Evolutionary conservation across 2,113 vertebrate species (phyloP), one percentile per base, ranked within the genome.

Genomic region (Dasypus novemcinctus): DNA sequence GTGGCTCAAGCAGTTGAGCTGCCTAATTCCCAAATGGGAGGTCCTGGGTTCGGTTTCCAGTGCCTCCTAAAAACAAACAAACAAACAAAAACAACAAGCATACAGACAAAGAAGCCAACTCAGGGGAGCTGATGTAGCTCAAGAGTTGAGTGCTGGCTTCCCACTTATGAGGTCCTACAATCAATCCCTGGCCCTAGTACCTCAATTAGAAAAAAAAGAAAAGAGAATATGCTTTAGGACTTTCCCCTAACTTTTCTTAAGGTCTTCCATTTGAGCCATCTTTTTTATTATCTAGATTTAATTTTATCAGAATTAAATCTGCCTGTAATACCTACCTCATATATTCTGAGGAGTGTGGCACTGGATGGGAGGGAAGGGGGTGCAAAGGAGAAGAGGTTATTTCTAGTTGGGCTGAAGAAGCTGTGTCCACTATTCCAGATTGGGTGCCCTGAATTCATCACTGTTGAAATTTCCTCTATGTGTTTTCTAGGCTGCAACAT

Each of bases 281-380:
- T 80, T 92, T 92, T 83, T 64, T 38, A 64, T 76, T 64, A 12
- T 89, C 63, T 93, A 43, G 59, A 74, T 75, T 91, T 88, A 63
- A 43, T 36, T 21, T 72, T 84, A 36, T 76, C 25, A 36, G 13
- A 46, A 54, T 71, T 52, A 80, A 54, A 33, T 87, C 29, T 89
- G 17, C 49, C 52, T 49, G 27, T 76, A 49, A 14, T n/a, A 33
- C 25, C 59, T 83, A 38, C 31, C 31, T 82, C 7, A 87, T 90
- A 15, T 72, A 3, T 68, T 57, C 23, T 88, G 64, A 81, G n/a
- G 78, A 57, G 9, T 36, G 2, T 38, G 41, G 72, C 33, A 38
- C 52, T 61, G 15, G 41, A 4, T 46, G 27, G n/a, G 52, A 31
- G 61, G 20, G 21, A 59, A 21, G 12, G 31, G 12, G 10, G 57